These are phyloP conservation scores for Drosophila kepulauana DNA, from an alignment of 1,140 invertebrate species.

Conservation along the genomic window DNA sequence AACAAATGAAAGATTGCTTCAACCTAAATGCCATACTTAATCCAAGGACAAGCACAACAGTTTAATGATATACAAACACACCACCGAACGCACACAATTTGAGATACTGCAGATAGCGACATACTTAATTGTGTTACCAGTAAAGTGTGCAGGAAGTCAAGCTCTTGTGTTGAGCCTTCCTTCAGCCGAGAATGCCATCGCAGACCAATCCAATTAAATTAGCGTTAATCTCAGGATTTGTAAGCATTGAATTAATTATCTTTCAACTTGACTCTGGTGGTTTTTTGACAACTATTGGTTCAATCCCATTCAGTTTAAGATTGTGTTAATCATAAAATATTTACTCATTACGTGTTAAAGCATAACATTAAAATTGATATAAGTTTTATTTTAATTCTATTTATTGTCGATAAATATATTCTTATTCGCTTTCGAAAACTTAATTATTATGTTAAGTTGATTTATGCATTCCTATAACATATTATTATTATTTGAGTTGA, in stretches of 20 bases:
- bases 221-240: constrained; percentile 21
- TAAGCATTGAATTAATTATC: constrained; percentile 21
- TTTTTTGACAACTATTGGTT: too few relatives aligned
- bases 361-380: too few relatives aligned
- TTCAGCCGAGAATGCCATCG: neutral
- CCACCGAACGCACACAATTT: neutral
- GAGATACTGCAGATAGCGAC: neutral
- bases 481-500: too few relatives aligned
- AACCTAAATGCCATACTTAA: neutral
- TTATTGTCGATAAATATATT: too few relatives aligned
- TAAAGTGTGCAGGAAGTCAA: neutral
- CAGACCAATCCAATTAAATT: constrained; percentile 24
- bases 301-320: too few relatives aligned
- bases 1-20: neutral
- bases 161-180: neutral
- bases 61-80: neutral
- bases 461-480: too few relatives aligned
- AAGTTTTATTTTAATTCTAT: too few relatives aligned
- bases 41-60: neutral
- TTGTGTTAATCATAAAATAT: too few relatives aligned
- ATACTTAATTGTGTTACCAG: neutral
- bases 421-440: too few relatives aligned
- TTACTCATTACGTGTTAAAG: too few relatives aligned
- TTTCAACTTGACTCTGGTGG: constrained; percentile 7
- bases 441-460: too few relatives aligned